Evolutionary conservation across 2,797 vertebrate species (phyloP), one percentile per base, ranked within the genome.

Genomic region (Synanceia verrucosa): DNA sequence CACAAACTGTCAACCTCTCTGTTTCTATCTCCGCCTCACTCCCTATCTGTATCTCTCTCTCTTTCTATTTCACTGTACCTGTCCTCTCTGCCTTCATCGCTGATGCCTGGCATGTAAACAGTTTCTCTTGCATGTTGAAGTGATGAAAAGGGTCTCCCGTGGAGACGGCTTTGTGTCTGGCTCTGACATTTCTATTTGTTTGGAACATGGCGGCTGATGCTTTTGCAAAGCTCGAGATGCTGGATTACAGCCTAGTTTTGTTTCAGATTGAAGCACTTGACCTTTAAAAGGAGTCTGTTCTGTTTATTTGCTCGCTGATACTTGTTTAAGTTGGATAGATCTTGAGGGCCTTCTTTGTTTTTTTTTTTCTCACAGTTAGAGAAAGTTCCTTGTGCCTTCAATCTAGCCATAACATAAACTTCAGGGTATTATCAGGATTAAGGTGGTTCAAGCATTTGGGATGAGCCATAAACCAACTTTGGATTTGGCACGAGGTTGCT

Each of bases 161-260:
- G 48, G 69, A 73, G 73, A 79, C 18, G 31, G 48, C 65, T 73
- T 78, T 78, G 66, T 81, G 74, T 86, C 65, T 71, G 9, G 43
- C 34, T 16, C 47, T 84, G 81, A 83, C 86, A 83, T 84, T 88
- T 86, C 66, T 69, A 69, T 83, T 84, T 79, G 74, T 82, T 80
- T 43, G 29, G 44, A 79, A 51, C 74, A 78, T 77, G 64, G 71
- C 57, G 44, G 82, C 24, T 52, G 60, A 73, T 53, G 65, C 68
- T 65, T 21, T 63, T 56, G 66, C 70, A 78, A 60, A 76, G 69
- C 53, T 47, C 65, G 64, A 87, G 80, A 88, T 74, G 72, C 34
- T 73, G 79, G 79, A 86, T 83, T 79, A 75, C 41, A 75, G 70
- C 76, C 67, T 61, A 61, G 44, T 85, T 85, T 78, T 1, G 39